Conservation (phyloP, 2,888 invertebrate genomes). For the Andrena trimmerana region DNA sequence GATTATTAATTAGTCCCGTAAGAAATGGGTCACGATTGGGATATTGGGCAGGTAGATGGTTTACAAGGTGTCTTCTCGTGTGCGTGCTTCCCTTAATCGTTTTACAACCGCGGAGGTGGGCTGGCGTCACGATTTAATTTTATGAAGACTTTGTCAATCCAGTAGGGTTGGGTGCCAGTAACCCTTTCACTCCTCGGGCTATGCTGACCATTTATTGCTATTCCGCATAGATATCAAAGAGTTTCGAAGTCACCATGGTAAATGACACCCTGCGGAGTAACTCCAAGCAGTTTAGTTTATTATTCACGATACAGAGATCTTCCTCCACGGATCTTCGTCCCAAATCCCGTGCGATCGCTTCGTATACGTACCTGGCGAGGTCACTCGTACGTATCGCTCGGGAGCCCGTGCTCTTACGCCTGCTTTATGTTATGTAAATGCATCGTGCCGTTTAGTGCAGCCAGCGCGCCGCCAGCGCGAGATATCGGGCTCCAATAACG, state of each 20-base stretch:
- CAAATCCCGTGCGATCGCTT: neutral
- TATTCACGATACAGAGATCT: neutral
- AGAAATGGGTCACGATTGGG: neutral
- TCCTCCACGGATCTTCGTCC: neutral
- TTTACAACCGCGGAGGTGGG: neutral
- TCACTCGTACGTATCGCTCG: conserved; percentile 23
- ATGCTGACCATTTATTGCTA: no score
- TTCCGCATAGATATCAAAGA: no score
- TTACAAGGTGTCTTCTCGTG: neutral
- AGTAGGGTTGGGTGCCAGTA: neutral
- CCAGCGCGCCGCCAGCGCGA: conserved; percentile 27
- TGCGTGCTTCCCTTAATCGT: neutral
- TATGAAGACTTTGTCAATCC: neutral
- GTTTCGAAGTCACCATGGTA: no score
- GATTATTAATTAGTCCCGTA: conserved; percentile 41
- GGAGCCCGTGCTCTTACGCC: conserved; percentile 44
- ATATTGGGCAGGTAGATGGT: neutral
- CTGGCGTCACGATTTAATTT: neutral
- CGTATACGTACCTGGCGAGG: conserved; percentile 10
- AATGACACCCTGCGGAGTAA: no score
- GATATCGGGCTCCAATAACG: conserved; percentile 61
- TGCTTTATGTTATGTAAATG: conserved; percentile 75
- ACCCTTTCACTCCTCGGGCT: neutral
- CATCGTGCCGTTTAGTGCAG: conserved; percentile 49
- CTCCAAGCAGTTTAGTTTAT: no score